Base-by-base conservation (phyloP, 2,797 vertebrate genomes). In the Octomys mimax region DNA sequence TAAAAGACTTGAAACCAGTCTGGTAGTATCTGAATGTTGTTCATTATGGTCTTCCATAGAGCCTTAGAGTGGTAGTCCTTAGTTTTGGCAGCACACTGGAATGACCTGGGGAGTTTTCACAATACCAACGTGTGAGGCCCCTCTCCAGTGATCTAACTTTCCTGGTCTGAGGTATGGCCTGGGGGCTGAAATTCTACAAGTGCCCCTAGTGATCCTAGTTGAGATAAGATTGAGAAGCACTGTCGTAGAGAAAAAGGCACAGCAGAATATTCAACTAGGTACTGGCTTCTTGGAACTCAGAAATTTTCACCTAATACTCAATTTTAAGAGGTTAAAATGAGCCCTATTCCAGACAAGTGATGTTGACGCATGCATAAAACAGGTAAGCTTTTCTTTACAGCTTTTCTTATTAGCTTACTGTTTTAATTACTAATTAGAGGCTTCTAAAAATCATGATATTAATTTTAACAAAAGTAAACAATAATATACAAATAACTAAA, bases 321-420 rank as follows among this genome's bases (percentile, higher is more conserved):
- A 88, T 96, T 91, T 80, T 64, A 92, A 87, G 81, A 90, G 49
- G 59, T 85, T 91, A 91, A 81, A 80, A 70, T 70, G 26, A 86
- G 70, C 61, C 81, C 33, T 73, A 19, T 16, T 31, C 52, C n/a
- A 92, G 82, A 85, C 64, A 75, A 84, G 22, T 12, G 71, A 80
- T 73, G 21, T 49, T 36, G 16, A 42, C 62, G 59, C 86, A 59
- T 59, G 49, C 39, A 39, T 73, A 64, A 31, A 88, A 85, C 2
- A 93, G 59, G 36, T 80, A 71, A 64, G 4, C 70, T 64, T 75
- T 91, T 93, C 90, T 85, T 68, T 62, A 83, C 77, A 68, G 28
- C 42, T 42, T 42, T 42, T 81, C 61, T 13, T 66, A 64, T 89
- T 86, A 70, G 42, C 26, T 59, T 93, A 82, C 49, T 86, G 24